Evolutionary conservation across 2,888 invertebrate species (phyloP), one percentile per base, ranked within the genome.

Genomic region (Clanis bilineata): DNA sequence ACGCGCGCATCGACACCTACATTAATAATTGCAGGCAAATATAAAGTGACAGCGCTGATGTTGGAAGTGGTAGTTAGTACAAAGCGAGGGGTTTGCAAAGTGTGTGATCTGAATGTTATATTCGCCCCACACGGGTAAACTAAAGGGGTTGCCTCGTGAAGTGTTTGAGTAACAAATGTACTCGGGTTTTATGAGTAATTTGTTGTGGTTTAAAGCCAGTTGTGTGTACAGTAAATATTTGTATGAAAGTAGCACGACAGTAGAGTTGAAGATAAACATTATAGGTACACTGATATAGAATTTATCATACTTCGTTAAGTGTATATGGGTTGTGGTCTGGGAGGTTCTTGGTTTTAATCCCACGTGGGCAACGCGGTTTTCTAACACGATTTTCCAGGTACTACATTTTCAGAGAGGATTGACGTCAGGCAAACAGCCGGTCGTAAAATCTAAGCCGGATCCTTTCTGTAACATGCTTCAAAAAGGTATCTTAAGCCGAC

Each of bases 21-120:
- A 82, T 82, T 86, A 82, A 82, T 79, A 81, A 85, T 80, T 85
- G 83, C 85, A 90, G 79, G 88, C 90, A 90, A 91, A 90, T 90
- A 85, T 76, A 82, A 88, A 90, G 83, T 90, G 91, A 90, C 91
- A 89, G 86, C 72, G 73, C 71, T 66, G 83, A 82, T 77, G 77
- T 76, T 75, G 76, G 85, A 88, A 88, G 88, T 87, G 84, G 86
- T 89, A 85, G 86, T 90, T 89, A 86, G 80, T 68, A 80, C 69
- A 74, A 76, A 80, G 72, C 76, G 83, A 74, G 82, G 88, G 86
- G 79, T 71, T 80, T 72, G 69, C 62, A 66, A 68, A 76, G 72
- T 69, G 71, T 89, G 90, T 90, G 90, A 88, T 78, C 79, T 84
- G 90, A 90, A 91, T 90, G 87, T 83, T 81, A 77, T 75, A 85